phyloP scores from a whole-genome alignment of 2,888 invertebrate genomes.

The Morpho helenor region DNA sequence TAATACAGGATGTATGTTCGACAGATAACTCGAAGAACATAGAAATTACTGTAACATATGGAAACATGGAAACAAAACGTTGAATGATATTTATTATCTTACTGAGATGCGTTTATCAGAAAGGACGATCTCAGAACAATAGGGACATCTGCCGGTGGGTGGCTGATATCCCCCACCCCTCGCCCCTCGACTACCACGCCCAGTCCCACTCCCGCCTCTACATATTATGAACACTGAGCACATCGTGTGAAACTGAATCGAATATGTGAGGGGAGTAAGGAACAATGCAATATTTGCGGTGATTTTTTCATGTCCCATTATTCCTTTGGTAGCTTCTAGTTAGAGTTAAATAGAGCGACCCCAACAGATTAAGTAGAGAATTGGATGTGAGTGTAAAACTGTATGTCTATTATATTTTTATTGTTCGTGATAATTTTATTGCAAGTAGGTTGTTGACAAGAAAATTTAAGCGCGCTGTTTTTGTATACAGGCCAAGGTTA shows the following conservation, averaged over 20 bases:
- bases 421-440: slow-evolving; percentile 7
- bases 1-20: no score
- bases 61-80: slow-evolving; percentile 3
- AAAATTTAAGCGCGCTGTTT: background rate
- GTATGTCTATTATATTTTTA: slow-evolving; percentile 1
- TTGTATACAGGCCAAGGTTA: background rate
- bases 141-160: slow-evolving; percentile 54
- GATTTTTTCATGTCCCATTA: slow-evolving; percentile 63
- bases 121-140: slow-evolving; percentile 51
- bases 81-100: slow-evolving; percentile 10
- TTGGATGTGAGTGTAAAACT: slow-evolving; percentile 49
- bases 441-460: background rate
- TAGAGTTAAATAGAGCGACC: slow-evolving; percentile 63
- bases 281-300: slow-evolving; percentile 61
- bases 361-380: slow-evolving; percentile 59
- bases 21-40: no score
- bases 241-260: slow-evolving; percentile 63
- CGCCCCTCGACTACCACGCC: slow-evolving; percentile 51
- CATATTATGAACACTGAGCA: slow-evolving; percentile 33
- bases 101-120: slow-evolving; percentile 23
- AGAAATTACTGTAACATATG: no score
- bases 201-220: slow-evolving; percentile 46
- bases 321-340: slow-evolving; percentile 49
- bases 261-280: slow-evolving; percentile 52
- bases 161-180: slow-evolving; percentile 44